Percentiles rank a stretch among this genome's conserved stretches.
Evolutionary conservation across 2,113 vertebrate species (phyloP).

Genomic region (Puntigrus tetrazona): DNA sequence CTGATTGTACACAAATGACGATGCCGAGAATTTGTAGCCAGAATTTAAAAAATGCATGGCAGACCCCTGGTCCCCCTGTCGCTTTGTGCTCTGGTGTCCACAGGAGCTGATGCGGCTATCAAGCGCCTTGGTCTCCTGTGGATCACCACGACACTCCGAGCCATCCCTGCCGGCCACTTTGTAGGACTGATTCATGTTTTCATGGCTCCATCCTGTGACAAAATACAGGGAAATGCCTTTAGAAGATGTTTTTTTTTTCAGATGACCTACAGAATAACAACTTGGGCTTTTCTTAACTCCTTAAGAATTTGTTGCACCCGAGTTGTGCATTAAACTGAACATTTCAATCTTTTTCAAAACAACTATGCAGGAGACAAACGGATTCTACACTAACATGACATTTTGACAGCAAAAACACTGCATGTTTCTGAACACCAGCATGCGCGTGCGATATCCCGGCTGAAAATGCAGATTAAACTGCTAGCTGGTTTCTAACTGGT

Average conservation of each 20-base stretch:
- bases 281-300: neutral
- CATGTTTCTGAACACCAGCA: neutral
- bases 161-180: constrained; percentile 84
- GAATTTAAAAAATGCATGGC: constrained; percentile 74
- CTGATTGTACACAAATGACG: constrained; percentile 77
- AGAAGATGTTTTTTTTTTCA: constrained; percentile 24
- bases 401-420: neutral
- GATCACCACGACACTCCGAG: constrained; percentile 79
- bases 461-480: neutral
- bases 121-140: constrained; percentile 77
- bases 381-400: neutral
- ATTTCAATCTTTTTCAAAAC: neutral
- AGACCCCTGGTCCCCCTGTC: constrained; percentile 71
- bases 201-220: constrained; percentile 73
- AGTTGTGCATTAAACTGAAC: neutral
- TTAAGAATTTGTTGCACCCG: neutral
- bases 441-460: neutral
- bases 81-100: constrained; percentile 77
- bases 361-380: neutral
- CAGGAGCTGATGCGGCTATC: constrained; percentile 78
- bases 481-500: neutral
- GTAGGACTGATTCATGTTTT: constrained; percentile 93
- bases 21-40: constrained; percentile 69
- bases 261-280: neutral
- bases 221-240: constrained; percentile 47